phyloP scores from a whole-genome alignment of 1,140 invertebrate species.

The Latrodectus geometricus region DNA sequence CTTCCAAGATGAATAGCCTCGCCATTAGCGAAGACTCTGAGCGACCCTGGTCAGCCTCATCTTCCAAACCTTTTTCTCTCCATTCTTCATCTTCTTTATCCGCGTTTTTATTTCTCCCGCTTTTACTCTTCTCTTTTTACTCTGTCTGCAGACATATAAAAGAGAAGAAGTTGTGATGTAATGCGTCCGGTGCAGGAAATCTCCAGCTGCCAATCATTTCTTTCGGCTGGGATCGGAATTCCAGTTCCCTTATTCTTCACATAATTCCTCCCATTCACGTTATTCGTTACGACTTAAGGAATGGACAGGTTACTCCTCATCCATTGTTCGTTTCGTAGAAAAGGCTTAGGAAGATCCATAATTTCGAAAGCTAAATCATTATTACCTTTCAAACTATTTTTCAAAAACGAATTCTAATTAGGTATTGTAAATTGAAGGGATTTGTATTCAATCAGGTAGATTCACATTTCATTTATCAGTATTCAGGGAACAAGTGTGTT shows the following conservation, averaged over 20 bases:
- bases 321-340: too few relatives aligned
- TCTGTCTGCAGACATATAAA: slow-evolving; percentile 43
- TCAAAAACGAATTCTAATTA: too few relatives aligned
- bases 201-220: slow-evolving; percentile 47
- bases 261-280: too few relatives aligned
- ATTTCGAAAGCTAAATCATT: too few relatives aligned
- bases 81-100: not conserved
- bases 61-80: slow-evolving; percentile 33
- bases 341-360: too few relatives aligned
- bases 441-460: too few relatives aligned
- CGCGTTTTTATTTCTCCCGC: slow-evolving; percentile 6
- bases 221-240: not conserved
- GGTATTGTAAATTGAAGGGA: too few relatives aligned
- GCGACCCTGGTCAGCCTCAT: slow-evolving; percentile 52
- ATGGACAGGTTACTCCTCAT: too few relatives aligned
- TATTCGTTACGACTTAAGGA: too few relatives aligned
- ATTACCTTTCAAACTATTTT: too few relatives aligned
- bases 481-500: too few relatives aligned
- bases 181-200: slow-evolving; percentile 45
- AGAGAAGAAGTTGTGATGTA: slow-evolving; percentile 13
- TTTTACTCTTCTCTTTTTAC: slow-evolving; percentile 26
- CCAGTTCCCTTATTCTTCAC: not conserved
- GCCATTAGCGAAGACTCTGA: slow-evolving; percentile 50
- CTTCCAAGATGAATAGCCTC: slow-evolving; percentile 53
- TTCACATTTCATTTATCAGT: too few relatives aligned